A percentile compares a stretch with the other conserved stretches of the same genome.
Evolutionary conservation across 2,113 vertebrate genomes (phyloP).

Genomic region (Ailurus styani): DNA sequence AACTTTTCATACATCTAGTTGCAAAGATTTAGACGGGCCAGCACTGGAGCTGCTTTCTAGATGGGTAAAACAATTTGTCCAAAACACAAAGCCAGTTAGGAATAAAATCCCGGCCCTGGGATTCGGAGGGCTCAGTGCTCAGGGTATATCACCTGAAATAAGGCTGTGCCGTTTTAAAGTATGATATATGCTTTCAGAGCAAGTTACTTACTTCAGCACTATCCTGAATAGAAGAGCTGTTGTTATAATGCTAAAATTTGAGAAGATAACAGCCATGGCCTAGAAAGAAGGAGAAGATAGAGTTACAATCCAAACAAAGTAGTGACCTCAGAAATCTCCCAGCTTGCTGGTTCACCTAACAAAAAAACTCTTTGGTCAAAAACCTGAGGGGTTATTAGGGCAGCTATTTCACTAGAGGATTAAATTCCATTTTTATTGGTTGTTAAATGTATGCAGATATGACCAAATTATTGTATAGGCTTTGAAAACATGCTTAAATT

Average conservation of each 20-base stretch:
- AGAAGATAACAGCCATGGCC: slow-evolving; percentile 97
- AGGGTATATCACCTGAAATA: slow-evolving; percentile 28
- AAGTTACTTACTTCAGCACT: slow-evolving; percentile 93
- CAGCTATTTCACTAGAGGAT: slow-evolving; percentile 58
- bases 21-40: neutral
- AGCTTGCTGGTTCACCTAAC: slow-evolving; percentile 17
- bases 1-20: neutral
- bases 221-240: slow-evolving; percentile 96
- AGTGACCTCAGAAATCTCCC: slow-evolving; percentile 42
- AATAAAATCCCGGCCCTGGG: slow-evolving; percentile 31
- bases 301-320: slow-evolving; percentile 61
- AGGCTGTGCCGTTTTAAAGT: neutral
- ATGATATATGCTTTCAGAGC: slow-evolving; percentile 46
- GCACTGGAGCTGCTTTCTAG: neutral
- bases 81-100: neutral
- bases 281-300: slow-evolving; percentile 80
- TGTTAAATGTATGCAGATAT: slow-evolving; percentile 42
- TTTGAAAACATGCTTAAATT: slow-evolving; percentile 43
- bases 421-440: slow-evolving; percentile 60
- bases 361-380: slow-evolving; percentile 53
- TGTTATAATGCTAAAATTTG: slow-evolving; percentile 98
- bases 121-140: neutral
- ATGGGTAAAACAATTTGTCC: neutral
- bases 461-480: slow-evolving; percentile 27
- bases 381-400: slow-evolving; percentile 40